Evolutionary conservation across 1,140 invertebrate species (phyloP).

Genomic region (Nautilus pompilius): DNA sequence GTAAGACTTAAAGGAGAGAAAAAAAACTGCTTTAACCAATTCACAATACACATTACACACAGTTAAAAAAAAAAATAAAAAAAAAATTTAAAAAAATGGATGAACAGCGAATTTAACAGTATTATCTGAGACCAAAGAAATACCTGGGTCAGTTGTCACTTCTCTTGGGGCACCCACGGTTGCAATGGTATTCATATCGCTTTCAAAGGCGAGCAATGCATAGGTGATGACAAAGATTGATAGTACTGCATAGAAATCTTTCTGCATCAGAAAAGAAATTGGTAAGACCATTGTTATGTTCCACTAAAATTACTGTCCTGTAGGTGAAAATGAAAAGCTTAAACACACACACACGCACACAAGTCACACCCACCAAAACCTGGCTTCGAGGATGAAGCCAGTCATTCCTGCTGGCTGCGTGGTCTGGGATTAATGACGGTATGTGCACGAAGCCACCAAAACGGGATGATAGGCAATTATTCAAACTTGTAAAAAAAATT

Average conservation of each 20-base stretch:
- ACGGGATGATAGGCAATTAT: too few relatives aligned
- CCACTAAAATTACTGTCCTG: too few relatives aligned
- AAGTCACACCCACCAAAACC: too few relatives aligned
- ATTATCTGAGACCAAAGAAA: conserved; percentile 6
- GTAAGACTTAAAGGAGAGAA: neutral
- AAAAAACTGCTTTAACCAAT: neutral
- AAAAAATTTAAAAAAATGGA: neutral
- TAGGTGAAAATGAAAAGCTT: too few relatives aligned
- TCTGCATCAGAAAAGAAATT: conserved; percentile 5
- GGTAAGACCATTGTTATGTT: neutral
- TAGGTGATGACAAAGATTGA: conserved; percentile 5
- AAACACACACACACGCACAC: too few relatives aligned
- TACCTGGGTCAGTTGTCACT: conserved; percentile 1
- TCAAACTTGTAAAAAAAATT: too few relatives aligned
- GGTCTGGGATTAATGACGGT: too few relatives aligned
- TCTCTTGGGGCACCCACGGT: neutral
- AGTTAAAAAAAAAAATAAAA: neutral
- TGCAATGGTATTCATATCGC: neutral
- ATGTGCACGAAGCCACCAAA: too few relatives aligned
- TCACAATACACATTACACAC: neutral
- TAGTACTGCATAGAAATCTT: conserved; percentile 4
- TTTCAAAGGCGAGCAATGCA: neutral
- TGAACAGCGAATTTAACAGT: neutral
- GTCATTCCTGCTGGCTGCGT: too few relatives aligned
- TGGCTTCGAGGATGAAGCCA: too few relatives aligned